Percentiles rank a stretch among this genome's conserved stretches.
Evolutionary conservation across 2,797 vertebrate species (phyloP).

Genomic region (Rhincodon typus): DNA sequence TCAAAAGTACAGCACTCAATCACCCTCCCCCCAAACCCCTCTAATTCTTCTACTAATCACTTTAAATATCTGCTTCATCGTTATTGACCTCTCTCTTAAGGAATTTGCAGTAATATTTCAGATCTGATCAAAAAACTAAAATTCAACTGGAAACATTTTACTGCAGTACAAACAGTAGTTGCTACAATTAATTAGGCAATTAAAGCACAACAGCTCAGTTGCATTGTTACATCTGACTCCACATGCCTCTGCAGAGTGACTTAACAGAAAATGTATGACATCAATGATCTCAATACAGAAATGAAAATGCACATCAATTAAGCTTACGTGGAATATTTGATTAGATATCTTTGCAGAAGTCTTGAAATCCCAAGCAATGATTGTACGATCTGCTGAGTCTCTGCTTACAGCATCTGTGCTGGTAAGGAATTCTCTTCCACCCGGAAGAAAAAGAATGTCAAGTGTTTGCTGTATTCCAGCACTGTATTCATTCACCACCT

Average conservation of each 20-base stretch:
- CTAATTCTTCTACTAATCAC: background rate
- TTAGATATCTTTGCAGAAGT: slow-evolving; percentile 89
- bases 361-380: slow-evolving; percentile 88
- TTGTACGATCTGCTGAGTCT: slow-evolving; percentile 89
- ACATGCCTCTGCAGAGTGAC: background rate
- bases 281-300: background rate
- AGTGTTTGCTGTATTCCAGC: slow-evolving; percentile 85
- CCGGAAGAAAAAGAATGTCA: slow-evolving; percentile 81
- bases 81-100: background rate
- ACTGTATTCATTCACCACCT: slow-evolving; percentile 79
- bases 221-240: background rate
- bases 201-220: background rate
- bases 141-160: background rate
- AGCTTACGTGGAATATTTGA: slow-evolving; percentile 90
- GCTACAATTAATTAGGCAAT: background rate
- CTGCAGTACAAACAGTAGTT: background rate
- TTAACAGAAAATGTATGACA: slow-evolving; percentile 37
- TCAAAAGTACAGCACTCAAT: no score
- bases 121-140: background rate
- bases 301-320: background rate
- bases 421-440: slow-evolving; percentile 77
- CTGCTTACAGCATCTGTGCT: slow-evolving; percentile 88
- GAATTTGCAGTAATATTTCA: background rate
- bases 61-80: background rate
- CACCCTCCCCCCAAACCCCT: background rate